Evolutionary conservation across 2,113 vertebrate species (phyloP).

Genomic region (Okapia johnstoni): DNA sequence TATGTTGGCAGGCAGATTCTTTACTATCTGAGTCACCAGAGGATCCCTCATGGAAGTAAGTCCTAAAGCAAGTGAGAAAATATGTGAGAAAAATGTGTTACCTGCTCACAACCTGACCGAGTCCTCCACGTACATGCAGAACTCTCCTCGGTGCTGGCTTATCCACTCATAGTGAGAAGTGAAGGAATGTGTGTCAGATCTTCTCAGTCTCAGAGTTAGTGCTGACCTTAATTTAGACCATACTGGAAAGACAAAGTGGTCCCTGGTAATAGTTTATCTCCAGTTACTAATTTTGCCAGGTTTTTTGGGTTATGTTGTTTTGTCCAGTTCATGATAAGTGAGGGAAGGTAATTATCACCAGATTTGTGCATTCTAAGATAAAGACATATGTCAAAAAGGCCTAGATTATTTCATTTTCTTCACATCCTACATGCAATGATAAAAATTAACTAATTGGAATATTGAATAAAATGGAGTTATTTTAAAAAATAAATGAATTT

Average conservation of each 20-base stretch:
- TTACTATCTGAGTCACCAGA: not conserved
- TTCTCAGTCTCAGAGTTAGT: not conserved
- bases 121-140: not conserved
- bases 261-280: not conserved
- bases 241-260: not conserved
- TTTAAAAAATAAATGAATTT: not conserved
- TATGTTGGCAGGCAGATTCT: not conserved
- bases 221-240: not conserved
- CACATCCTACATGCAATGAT: not conserved
- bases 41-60: not conserved
- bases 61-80: not conserved
- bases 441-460: not conserved
- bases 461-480: not conserved
- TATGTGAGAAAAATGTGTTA: not conserved
- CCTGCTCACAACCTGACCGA: not conserved
- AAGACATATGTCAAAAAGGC: not conserved
- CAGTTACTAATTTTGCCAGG: not conserved
- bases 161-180: not conserved
- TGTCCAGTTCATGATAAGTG: not conserved
- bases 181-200: fast-evolving
- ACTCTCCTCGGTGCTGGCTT: not conserved
- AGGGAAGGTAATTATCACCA: not conserved
- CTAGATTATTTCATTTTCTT: not conserved
- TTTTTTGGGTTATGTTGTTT: not conserved
- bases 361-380: not conserved